These are phyloP conservation scores for Lota lota DNA, from an alignment of 2,113 vertebrate species.

Conservation along the genomic window DNA sequence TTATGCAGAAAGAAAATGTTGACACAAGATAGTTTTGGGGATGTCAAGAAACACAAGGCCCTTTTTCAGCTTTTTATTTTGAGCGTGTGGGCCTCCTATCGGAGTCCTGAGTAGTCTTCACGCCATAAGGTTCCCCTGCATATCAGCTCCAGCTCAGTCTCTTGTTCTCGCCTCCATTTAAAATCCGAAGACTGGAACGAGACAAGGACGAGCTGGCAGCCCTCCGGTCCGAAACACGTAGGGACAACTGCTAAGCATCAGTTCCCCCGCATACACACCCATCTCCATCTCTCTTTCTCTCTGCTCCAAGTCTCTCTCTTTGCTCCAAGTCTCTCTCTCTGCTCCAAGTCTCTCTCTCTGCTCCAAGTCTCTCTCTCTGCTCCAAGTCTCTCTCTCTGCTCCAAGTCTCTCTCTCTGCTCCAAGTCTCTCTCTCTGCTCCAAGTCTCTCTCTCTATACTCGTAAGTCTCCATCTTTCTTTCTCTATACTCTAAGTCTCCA, in stretches of 20 bases:
- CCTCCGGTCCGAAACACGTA: conserved; percentile 61
- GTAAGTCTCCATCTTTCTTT: background rate
- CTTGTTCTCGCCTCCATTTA: conserved; percentile 44
- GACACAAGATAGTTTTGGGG: background rate
- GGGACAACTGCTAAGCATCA: conserved; percentile 5
- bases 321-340: conserved; percentile 11
- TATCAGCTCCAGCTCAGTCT: conserved; percentile 58
- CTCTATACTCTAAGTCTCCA: background rate
- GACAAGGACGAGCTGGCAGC: conserved; percentile 53
- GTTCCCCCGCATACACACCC: conserved; percentile 17
- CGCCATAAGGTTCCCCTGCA: conserved; percentile 38
- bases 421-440: no score
- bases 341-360: background rate
- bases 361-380: background rate
- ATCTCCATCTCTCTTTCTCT: conserved; percentile 14
- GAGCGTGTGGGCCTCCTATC: conserved; percentile 57
- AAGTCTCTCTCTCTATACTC: background rate
- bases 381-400: background rate
- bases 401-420: background rate
- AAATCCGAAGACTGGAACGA: conserved; percentile 50
- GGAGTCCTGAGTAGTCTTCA: conserved; percentile 40
- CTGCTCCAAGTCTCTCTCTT: no score
- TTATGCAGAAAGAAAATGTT: background rate
- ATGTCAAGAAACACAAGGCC: background rate
- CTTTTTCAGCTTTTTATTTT: background rate